Base-by-base conservation (phyloP, 2,888 invertebrate genomes). In the Dascillus cervinus region DNA sequence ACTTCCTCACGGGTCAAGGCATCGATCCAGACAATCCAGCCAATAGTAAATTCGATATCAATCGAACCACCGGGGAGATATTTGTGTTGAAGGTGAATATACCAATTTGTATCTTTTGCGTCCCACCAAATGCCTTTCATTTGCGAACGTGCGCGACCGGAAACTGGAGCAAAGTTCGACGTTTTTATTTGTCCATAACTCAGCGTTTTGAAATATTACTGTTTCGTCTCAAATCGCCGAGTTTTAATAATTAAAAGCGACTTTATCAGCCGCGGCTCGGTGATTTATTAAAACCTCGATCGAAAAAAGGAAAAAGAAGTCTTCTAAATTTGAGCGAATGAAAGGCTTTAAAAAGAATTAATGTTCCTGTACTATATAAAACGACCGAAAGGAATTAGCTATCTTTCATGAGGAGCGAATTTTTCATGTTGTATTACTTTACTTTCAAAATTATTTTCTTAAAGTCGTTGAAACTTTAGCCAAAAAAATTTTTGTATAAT, bases 41-140 rank as follows among this genome's bases (percentile, higher is more conserved):
- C 42, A 92, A 92, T 63, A 90, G 89, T 70, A 92, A 92, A 71
- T 96, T 96, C 62, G 91, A 92, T 65, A 95, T 96, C 54, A 92
- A 94, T 70, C 79, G 91, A 41, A 91, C 91, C 13, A 87, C 90
- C 1, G 96, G 95, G 41, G 90, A 92, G 68, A 94, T 96, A 67
- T 94, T 84, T 64, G 91, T 95, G 9, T 73, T 91, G 15, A 92
- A 91, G 82, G 91, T 91, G 69, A 73, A 71, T 66, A n/a, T n/a
- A n/a, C n/a, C n/a, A n/a, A n/a, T n/a, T n/a, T n/a, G n/a, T n/a
- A n/a, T n/a, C n/a, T n/a, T n/a, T n/a, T n/a, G n/a, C n/a, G n/a
- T n/a, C n/a, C n/a, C n/a, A n/a, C n/a, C n/a, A n/a, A n/a, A n/a
- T n/a, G n/a, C n/a, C n/a, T n/a, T n/a, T n/a, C n/a, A n/a, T n/a